phyloP scores from a whole-genome alignment of 2,888 invertebrate genomes.

The Tachina grossa region DNA sequence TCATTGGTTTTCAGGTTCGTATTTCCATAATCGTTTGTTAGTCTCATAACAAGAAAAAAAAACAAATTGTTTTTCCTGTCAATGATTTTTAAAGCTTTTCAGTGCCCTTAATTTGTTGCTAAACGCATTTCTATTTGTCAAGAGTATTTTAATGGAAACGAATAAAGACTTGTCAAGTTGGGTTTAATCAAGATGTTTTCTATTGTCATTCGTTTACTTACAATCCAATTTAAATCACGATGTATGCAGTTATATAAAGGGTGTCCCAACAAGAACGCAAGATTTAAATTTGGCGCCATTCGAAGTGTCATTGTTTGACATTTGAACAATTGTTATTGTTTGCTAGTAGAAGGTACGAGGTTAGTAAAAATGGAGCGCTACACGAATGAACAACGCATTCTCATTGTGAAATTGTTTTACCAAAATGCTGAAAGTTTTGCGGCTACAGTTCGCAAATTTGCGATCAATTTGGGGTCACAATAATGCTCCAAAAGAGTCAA shows the following conservation, averaged over 20 bases:
- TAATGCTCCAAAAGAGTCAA: too few species aligned
- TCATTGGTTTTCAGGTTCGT: background rate
- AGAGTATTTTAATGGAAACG: conserved; percentile 8
- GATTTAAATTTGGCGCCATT: too few species aligned
- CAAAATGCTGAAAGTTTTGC: too few species aligned
- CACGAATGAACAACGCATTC: too few species aligned
- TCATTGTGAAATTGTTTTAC: too few species aligned
- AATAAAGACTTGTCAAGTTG: conserved; percentile 23
- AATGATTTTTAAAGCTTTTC: conserved; percentile 35
- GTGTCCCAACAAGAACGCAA: too few species aligned
- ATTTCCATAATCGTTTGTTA: background rate
- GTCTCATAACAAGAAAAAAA: conserved; percentile 9
- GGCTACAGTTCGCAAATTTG: too few species aligned
- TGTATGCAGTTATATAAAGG: background rate
- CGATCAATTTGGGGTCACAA: too few species aligned
- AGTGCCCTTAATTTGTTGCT: conserved; percentile 48
- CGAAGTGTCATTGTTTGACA: too few species aligned
- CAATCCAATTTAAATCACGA: conserved; percentile 38
- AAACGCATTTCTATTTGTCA: conserved; percentile 33
- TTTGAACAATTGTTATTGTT: too few species aligned
- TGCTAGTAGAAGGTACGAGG: too few species aligned
- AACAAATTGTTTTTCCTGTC: conserved; percentile 27
- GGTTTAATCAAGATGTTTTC: conserved; percentile 25
- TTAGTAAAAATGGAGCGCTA: too few species aligned
- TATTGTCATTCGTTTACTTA: conserved; percentile 3